Evolutionary conservation across 2,888 invertebrate species (phyloP).

Genomic region (Drosophila nr. perissopoda): DNA sequence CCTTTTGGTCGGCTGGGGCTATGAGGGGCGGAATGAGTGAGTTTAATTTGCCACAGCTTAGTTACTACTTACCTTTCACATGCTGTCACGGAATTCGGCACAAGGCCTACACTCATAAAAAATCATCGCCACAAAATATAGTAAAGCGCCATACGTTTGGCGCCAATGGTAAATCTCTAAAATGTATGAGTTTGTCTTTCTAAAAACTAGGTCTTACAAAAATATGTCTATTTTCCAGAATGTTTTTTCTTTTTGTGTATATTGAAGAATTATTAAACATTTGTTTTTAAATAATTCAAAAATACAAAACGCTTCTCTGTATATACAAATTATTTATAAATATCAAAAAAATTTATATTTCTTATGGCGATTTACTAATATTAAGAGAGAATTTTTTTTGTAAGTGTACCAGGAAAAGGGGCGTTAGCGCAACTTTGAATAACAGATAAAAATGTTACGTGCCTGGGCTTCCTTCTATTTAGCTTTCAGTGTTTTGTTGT

Average conservation of each 20-base stretch:
- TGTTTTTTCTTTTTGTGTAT: neutral
- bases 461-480: conserved; percentile 45
- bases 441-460: conserved; percentile 78
- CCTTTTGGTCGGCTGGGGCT: neutral
- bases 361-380: neutral
- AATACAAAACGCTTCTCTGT: neutral
- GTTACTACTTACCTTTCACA: conserved; percentile 43
- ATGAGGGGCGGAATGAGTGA: conserved; percentile 4
- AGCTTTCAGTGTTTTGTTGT: conserved; percentile 49
- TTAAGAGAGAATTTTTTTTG: neutral
- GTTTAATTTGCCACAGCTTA: conserved; percentile 56
- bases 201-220: neutral
- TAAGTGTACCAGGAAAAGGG: conserved; percentile 20
- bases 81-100: conserved; percentile 17
- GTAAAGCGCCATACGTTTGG: neutral
- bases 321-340: neutral
- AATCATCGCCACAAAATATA: neutral
- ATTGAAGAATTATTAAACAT: neutral
- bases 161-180: neutral
- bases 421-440: conserved; percentile 71
- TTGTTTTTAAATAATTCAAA: neutral
- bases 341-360: too few species aligned
- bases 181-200: neutral
- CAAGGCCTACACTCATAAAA: conserved; percentile 7
- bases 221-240: neutral